Conservation (phyloP, 2,888 invertebrate genomes). For the Myathropa florea region DNA sequence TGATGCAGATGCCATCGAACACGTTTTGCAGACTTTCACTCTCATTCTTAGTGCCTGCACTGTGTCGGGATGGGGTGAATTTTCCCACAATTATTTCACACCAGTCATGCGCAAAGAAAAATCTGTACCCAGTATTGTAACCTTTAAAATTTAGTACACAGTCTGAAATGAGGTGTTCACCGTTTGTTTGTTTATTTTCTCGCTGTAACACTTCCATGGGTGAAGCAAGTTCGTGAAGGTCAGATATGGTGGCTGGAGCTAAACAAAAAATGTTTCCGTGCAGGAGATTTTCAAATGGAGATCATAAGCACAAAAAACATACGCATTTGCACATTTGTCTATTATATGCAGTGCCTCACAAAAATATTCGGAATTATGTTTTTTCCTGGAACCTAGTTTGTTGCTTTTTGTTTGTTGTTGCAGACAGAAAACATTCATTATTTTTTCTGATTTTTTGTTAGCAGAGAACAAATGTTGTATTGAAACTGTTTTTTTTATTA, state of each 20-base stretch:
- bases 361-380: no score
- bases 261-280: not conserved
- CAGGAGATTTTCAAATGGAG: no score
- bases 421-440: no score
- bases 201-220: constrained; percentile 37
- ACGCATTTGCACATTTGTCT: no score
- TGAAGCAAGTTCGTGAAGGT: not conserved
- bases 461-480: no score
- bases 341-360: no score
- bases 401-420: no score
- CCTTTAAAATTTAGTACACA: constrained; percentile 37
- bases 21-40: constrained; percentile 60
- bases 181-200: constrained; percentile 37
- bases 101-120: not conserved
- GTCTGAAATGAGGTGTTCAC: not conserved
- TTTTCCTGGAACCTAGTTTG: no score
- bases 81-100: not conserved
- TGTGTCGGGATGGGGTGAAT: not conserved
- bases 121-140: constrained; percentile 48
- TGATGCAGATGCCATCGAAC: constrained; percentile 35
- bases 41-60: constrained; percentile 17
- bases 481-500: no score
- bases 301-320: no score
- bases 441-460: no score
- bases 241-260: not conserved